Conservation (phyloP, 2,888 invertebrate genomes). For the Tetrapedia diversipes region DNA sequence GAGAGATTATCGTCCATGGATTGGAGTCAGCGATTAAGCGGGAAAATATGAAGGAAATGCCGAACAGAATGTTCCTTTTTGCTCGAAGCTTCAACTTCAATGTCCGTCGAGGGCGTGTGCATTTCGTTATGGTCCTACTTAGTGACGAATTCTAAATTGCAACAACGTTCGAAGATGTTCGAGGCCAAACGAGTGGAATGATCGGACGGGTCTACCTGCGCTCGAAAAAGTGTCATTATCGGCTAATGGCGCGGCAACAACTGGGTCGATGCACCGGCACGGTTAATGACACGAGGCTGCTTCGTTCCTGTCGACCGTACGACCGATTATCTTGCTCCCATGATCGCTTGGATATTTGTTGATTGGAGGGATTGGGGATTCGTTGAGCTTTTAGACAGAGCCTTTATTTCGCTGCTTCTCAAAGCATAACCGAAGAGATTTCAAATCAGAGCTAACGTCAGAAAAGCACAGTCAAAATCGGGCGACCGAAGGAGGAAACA, state of each 20-base stretch:
- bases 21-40: too few relatives aligned
- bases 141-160: too few relatives aligned
- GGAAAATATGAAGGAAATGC: too few relatives aligned
- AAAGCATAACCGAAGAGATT: too few relatives aligned
- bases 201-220: slow-evolving; percentile 55
- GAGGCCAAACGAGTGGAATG: slow-evolving; percentile 53
- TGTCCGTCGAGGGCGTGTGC: too few relatives aligned
- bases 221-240: slow-evolving; percentile 70
- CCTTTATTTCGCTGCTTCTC: background rate
- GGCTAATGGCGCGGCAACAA: slow-evolving; percentile 67
- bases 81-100: too few relatives aligned
- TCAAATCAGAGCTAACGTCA: too few relatives aligned
- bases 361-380: background rate
- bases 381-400: background rate
- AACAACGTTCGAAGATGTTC: slow-evolving; percentile 4
- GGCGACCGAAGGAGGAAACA: too few relatives aligned
- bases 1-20: too few relatives aligned
- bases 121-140: too few relatives aligned
- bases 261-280: slow-evolving; percentile 67
- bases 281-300: slow-evolving; percentile 65
- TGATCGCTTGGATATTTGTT: slow-evolving; percentile 32
- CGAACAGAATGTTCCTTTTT: too few relatives aligned
- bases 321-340: slow-evolving; percentile 29
- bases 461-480: too few relatives aligned
- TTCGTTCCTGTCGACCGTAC: slow-evolving; percentile 55